Conservation (phyloP, 2,797 vertebrate species). For the Etheostoma perlongum region DNA sequence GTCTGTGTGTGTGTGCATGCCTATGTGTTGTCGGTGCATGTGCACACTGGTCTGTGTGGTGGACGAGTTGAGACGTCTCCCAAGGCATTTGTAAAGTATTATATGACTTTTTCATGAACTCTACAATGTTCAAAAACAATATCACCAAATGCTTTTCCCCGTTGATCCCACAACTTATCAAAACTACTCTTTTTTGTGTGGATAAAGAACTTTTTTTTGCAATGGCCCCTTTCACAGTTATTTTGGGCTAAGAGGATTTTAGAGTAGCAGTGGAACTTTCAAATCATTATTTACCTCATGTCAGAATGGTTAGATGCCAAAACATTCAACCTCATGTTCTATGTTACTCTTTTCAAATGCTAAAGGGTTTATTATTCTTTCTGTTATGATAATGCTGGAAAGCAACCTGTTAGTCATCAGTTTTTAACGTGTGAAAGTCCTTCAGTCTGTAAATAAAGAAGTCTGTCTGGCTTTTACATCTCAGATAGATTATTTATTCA, state of each 20-base stretch:
- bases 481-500: constrained; percentile 65
- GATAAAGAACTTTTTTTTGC: not conserved
- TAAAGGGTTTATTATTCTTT: not conserved
- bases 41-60: constrained; percentile 36
- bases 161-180: not conserved
- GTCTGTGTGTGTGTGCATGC: constrained; percentile 10
- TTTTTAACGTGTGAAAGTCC: not conserved
- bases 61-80: constrained; percentile 86
- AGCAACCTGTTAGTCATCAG: constrained; percentile 5
- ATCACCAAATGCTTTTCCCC: constrained; percentile 36
- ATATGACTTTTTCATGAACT: constrained; percentile 72
- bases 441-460: constrained; percentile 29
- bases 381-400: not conserved
- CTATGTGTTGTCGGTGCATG: constrained; percentile 17
- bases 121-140: constrained; percentile 86
- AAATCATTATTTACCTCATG: not conserved
- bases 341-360: not conserved
- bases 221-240: not conserved
- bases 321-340: no score
- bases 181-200: not conserved
- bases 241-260: no score
- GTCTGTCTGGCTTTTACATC: constrained; percentile 37
- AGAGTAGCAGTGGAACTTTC: not conserved
- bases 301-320: not conserved
- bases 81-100: constrained; percentile 84